Evolutionary conservation across 2,113 vertebrate species (phyloP).

Genomic region (Paraplagusia blochii): DNA sequence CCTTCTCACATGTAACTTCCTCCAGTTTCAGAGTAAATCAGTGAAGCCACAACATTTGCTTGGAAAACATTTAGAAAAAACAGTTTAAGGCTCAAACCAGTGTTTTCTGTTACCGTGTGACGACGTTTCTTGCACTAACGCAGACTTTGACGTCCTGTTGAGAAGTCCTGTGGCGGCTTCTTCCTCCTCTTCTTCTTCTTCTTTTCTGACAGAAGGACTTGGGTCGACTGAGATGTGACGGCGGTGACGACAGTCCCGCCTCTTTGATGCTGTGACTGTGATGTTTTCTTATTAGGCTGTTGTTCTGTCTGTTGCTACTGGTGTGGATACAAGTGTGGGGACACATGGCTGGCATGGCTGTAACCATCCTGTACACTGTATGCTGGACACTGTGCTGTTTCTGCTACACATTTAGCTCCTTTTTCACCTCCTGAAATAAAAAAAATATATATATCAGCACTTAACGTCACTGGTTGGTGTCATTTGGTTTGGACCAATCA

Average conservation of each 20-base stretch:
- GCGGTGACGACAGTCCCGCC: slow-evolving; percentile 14
- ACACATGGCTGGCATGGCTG: slow-evolving; percentile 43
- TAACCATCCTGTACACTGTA: slow-evolving; percentile 58
- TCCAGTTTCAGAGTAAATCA: no score
- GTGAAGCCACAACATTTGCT: not conserved
- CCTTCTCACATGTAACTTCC: no score
- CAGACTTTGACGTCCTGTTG: slow-evolving; percentile 37
- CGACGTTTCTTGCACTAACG: slow-evolving; percentile 53
- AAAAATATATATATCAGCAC: slow-evolving; percentile 37
- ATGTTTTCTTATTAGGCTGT: slow-evolving; percentile 24
- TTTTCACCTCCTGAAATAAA: slow-evolving; percentile 65
- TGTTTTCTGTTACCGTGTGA: slow-evolving; percentile 18
- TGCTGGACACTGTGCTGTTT: slow-evolving; percentile 51
- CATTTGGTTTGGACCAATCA: not conserved
- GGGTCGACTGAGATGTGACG: slow-evolving; percentile 6
- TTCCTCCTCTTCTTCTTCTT: slow-evolving; percentile 17
- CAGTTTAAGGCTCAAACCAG: slow-evolving; percentile 7
- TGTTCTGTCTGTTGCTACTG: slow-evolving; percentile 26
- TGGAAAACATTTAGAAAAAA: slow-evolving; percentile 1
- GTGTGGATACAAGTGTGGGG: slow-evolving; percentile 29
- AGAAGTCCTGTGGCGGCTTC: slow-evolving; percentile 34
- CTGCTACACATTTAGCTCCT: slow-evolving; percentile 49
- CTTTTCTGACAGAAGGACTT: slow-evolving; percentile 3
- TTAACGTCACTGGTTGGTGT: not conserved
- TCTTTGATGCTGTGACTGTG: slow-evolving; percentile 27